Evolutionary conservation across 2,113 vertebrate species (phyloP).

Genomic region (Laterallus jamaicensis): DNA sequence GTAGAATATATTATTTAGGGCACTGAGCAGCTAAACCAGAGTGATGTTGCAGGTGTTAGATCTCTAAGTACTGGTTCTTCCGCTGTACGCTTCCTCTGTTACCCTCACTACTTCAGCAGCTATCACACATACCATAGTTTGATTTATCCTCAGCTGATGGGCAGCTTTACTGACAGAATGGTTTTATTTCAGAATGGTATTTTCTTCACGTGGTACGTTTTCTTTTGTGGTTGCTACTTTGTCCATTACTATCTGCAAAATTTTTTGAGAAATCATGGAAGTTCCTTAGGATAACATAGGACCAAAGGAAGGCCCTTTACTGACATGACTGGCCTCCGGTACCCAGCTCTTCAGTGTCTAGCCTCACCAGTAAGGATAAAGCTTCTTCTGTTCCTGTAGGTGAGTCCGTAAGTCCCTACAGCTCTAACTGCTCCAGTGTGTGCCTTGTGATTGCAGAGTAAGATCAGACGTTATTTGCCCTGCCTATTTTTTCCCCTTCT

Average conservation of each 20-base stretch:
- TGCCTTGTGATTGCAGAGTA: neutral
- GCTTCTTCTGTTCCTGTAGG: neutral
- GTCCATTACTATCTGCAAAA: neutral
- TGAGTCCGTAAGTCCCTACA: accelerated
- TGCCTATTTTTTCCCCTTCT: neutral
- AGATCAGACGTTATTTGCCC: neutral
- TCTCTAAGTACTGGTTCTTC: neutral
- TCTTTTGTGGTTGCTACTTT: neutral
- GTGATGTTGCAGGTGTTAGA: neutral
- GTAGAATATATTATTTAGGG: neutral
- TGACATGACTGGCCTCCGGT: neutral
- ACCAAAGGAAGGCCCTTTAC: neutral
- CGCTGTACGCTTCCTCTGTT: neutral
- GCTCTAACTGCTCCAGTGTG: neutral
- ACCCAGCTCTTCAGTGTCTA: neutral
- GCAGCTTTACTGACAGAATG: neutral
- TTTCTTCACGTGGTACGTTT: neutral
- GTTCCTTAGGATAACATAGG: neutral
- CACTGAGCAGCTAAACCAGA: neutral
- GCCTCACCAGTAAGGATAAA: neutral
- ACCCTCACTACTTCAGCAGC: neutral
- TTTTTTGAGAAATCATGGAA: neutral
- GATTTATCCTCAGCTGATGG: neutral
- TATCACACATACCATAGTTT: neutral
- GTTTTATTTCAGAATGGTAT: neutral